Evolutionary conservation across 2,888 invertebrate species (phyloP), one percentile per base, ranked within the genome.

Genomic region (Invenusta paracnida): DNA sequence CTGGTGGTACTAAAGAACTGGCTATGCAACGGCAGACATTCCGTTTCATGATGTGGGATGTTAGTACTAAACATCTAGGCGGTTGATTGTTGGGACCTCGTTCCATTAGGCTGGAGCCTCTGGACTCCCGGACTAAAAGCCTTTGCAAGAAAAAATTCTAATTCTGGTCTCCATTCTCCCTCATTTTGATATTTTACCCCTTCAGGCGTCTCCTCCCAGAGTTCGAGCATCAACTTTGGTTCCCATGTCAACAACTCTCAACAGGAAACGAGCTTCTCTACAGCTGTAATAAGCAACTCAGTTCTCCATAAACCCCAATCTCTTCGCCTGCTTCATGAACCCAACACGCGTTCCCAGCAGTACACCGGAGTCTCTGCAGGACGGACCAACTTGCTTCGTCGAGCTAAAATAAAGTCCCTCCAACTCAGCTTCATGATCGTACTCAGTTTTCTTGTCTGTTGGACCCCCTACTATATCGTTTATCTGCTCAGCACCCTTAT

Each of bases 391-490:
- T 25, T 79, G 11, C 29, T 79, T 11, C 79, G 84, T 13, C 0
- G 84, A 29, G 84, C 84, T 23, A 84, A 84, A 23, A 67, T 67
- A 2, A 84, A 84, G 27, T 84, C 84, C 1, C 31, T 84, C 28
- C 48, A 84, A 67, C 29, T 84, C 23, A 27, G 67, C 29, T 67
- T 73, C 73, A 29, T 67, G 29, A 84, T 84, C 1, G 84, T 84
- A 29, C 27, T 73, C 13, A 73, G 66, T 5, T 84, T 84, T 82
- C 5, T 84, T 23, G 29, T 84, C 13, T 84, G 84, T 84, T 84
- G 84, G 84, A 84, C 84, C 27, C 84, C 84, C 2, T 84, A 84
- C 23, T 84, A 84, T 84, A 73, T 84, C 29, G 73, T 73, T 0
- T 84, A 84, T 25, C 67, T 84, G 11, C 25, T 84, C 27, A 29